Base-by-base conservation (phyloP, 2,113 vertebrate genomes). In the Ornithorhynchus anatinus region DNA sequence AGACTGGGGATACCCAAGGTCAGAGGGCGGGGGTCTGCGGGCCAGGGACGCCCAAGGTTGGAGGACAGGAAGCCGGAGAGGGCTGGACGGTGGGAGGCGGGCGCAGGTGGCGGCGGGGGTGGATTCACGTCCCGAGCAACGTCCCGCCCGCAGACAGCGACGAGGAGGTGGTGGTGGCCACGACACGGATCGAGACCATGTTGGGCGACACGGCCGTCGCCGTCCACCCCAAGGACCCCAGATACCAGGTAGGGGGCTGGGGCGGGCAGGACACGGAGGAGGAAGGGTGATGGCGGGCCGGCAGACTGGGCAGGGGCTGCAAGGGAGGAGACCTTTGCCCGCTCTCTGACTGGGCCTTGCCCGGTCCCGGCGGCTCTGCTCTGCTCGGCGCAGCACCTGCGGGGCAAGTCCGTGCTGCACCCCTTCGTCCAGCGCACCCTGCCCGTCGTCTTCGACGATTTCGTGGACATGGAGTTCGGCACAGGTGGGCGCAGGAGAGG, bases 121-220 rank as follows among this genome's bases (percentile, higher is more conserved):
- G n/a, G n/a, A n/a, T n/a, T n/a, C n/a, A n/a, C n/a, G n/a, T n/a
- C n/a, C n/a, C n/a, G n/a, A n/a, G n/a, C n/a, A 14, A 33, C 5
- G 12, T 50, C 50, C 84, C 68, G 27, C 48, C 27, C 11, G 13
- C 57, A 89, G 89, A 86, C 23, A 70, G 67, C 2, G 9, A 44
- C 4, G 86, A 86, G 33, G 96, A 97, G 79, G 94, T 97, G 37
- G 86, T 96, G 2, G 96, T 98, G 64, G 96, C 96, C 1, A 98
- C 96, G 1, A 98, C 96, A 10, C 95, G 96, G 84, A 92, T 97
- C 1, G 96, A 97, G 90, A 97, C 96, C 0, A 98, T 97, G 96
- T 84, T 98, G 65, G 96, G 96, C 44, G 96, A 98, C 0, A 94
- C 96, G 62, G 96, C 96, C 0, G 68, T 97, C 1, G 96, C 94